A percentile compares a stretch with the other conserved stretches of the same genome.
Conservation (phyloP, 2,113 vertebrate species). For the Delphinapterus leucas region DNA sequence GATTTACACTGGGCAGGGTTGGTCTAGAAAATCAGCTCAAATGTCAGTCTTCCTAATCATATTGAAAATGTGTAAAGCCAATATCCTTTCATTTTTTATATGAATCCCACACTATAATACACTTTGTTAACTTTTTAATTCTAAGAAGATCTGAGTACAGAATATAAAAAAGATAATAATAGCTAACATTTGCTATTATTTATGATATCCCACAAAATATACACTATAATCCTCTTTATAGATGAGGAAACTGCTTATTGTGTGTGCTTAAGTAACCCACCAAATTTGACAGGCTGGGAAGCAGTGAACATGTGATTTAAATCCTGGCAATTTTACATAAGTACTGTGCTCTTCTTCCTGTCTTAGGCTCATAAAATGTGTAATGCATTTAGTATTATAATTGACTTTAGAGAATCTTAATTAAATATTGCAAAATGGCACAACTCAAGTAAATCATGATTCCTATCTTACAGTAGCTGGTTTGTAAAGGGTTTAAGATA, state of each 20-base stretch:
- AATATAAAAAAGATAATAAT: not conserved
- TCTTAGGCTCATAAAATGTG: not conserved
- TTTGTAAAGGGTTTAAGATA: not conserved
- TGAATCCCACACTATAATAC: not conserved
- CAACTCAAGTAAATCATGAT: not conserved
- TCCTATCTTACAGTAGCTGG: not conserved
- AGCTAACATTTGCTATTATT: not conserved
- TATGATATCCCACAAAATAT: not conserved
- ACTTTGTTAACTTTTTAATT: not conserved
- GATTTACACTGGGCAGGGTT: not conserved
- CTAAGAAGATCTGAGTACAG: not conserved
- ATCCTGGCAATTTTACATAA: not conserved
- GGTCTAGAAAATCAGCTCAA: not conserved
- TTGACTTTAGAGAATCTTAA: not conserved
- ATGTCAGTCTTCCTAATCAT: not conserved
- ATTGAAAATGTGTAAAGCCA: not conserved
- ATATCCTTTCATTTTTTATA: not conserved
- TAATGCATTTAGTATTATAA: not conserved
- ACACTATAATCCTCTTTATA: not conserved
- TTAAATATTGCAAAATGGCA: not conserved
- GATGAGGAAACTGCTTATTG: not conserved
- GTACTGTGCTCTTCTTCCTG: not conserved
- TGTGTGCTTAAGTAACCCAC: not conserved
- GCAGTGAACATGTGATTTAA: not conserved
- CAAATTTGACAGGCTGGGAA: not conserved